Percentiles rank a stretch among this genome's conserved stretches.
phyloP scores from a whole-genome alignment of 2,113 vertebrate species.

The Cyphomyrus plagiostoma region DNA sequence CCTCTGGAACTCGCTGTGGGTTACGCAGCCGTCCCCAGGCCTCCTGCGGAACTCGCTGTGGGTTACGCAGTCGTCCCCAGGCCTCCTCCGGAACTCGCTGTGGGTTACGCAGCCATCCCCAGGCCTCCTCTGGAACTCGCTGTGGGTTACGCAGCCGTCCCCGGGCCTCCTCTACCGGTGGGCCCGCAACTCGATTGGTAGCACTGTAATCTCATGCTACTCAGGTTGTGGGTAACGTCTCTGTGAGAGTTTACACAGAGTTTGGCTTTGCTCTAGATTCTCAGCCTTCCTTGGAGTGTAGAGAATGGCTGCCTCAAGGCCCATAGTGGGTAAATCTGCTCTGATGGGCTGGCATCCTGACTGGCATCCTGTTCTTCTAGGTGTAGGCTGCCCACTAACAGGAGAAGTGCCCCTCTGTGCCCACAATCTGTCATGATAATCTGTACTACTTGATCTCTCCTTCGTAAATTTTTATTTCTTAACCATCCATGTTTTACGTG shows the following conservation, averaged over 20 bases:
- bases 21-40: too few species aligned
- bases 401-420: not conserved
- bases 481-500: not conserved
- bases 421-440: not conserved
- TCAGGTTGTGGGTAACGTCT: too few species aligned
- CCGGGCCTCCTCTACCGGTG: not conserved
- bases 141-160: slow-evolving; percentile 46
- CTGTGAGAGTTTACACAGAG: too few species aligned
- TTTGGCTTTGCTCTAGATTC: too few species aligned
- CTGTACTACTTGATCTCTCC: not conserved
- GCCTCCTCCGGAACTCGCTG: slow-evolving; percentile 42
- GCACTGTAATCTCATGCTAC: too few species aligned
- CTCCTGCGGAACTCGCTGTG: slow-evolving; percentile 28
- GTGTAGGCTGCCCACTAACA: not conserved
- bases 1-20: too few species aligned
- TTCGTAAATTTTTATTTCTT: not conserved
- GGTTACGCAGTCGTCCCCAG: slow-evolving; percentile 44
- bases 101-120: slow-evolving; percentile 45
- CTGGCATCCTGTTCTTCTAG: not conserved
- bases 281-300: not conserved
- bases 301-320: not conserved
- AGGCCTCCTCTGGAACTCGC: slow-evolving; percentile 38
- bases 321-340: not conserved
- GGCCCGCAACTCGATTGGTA: too few species aligned
- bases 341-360: not conserved